These are phyloP conservation scores for Gymnogyps californianus DNA, from an alignment of 2,113 vertebrate genomes.

Conservation along the genomic window DNA sequence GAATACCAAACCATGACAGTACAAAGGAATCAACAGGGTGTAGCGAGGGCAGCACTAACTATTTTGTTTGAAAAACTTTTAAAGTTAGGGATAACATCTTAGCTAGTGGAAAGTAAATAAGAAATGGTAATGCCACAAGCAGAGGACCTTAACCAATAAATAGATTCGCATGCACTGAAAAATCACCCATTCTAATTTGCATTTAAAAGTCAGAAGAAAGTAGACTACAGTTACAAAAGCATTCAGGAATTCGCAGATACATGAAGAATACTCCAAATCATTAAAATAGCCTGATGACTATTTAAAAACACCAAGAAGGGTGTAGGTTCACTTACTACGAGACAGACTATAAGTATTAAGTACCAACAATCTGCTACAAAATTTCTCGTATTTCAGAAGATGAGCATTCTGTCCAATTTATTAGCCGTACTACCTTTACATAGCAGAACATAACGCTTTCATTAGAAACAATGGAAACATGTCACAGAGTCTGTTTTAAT, in stretches of 20 bases:
- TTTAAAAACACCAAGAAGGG: neutral
- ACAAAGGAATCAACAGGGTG: neutral
- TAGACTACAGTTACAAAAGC: neutral
- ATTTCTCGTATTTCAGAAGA: neutral
- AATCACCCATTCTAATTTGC: neutral
- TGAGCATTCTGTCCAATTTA: fast-evolving
- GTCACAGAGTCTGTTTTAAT: neutral
- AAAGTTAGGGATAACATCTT: neutral
- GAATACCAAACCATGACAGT: neutral
- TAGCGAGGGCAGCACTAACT: neutral
- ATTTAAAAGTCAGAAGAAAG: neutral
- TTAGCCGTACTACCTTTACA: neutral
- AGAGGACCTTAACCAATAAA: neutral
- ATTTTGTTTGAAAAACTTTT: neutral
- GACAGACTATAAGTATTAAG: neutral
- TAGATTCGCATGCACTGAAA: neutral
- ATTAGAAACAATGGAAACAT: neutral
- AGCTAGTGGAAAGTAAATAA: neutral
- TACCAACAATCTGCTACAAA: neutral
- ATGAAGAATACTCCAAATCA: neutral
- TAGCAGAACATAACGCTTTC: neutral
- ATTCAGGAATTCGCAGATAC: neutral
- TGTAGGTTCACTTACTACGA: neutral
- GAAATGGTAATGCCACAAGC: neutral
- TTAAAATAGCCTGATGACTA: neutral